phyloP scores from a whole-genome alignment of 2,888 invertebrate genomes.

The Caenorhabditis sinica region DNA sequence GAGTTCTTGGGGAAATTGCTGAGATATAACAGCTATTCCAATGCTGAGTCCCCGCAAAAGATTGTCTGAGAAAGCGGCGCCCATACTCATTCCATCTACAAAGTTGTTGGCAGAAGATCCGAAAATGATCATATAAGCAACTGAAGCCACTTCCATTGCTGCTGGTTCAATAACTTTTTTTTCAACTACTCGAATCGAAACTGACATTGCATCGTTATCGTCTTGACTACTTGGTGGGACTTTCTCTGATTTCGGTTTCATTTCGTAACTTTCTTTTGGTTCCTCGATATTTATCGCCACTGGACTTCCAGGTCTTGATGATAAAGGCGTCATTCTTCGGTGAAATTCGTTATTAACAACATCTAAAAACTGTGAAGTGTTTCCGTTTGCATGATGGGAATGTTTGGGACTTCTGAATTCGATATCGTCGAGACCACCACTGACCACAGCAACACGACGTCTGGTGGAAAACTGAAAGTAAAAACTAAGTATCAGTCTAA shows the following conservation, averaged over 20 bases:
- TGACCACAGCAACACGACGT: constrained; percentile 75
- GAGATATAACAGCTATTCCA: constrained; percentile 81
- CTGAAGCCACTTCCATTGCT: constrained; percentile 78
- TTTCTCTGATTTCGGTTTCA: constrained; percentile 45
- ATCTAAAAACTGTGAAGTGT: constrained; percentile 60
- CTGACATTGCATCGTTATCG: constrained; percentile 66
- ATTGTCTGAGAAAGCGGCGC: constrained; percentile 81
- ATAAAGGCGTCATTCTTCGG: constrained; percentile 60
- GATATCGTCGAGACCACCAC: constrained; percentile 76
- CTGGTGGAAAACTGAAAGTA: constrained; percentile 78
- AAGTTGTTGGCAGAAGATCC: constrained; percentile 82
- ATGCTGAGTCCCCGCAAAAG: constrained; percentile 79
- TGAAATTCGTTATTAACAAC: constrained; percentile 61
- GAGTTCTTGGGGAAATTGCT: constrained; percentile 82
- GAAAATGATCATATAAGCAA: constrained; percentile 83
- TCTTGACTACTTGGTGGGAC: constrained; percentile 1
- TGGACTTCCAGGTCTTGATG: constrained; percentile 58
- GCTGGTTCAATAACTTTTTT: constrained; percentile 78
- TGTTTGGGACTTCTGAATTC: constrained; percentile 69
- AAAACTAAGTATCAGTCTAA: background rate
- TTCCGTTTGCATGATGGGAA: constrained; percentile 49
- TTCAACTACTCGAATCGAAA: constrained; percentile 77
- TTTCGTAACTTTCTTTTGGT: constrained; percentile 49
- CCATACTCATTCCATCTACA: constrained; percentile 83
- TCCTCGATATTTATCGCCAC: constrained; percentile 44